These are phyloP conservation scores for Ficedula albicollis DNA, from an alignment of 2,797 vertebrate species.

Conservation along the genomic window DNA sequence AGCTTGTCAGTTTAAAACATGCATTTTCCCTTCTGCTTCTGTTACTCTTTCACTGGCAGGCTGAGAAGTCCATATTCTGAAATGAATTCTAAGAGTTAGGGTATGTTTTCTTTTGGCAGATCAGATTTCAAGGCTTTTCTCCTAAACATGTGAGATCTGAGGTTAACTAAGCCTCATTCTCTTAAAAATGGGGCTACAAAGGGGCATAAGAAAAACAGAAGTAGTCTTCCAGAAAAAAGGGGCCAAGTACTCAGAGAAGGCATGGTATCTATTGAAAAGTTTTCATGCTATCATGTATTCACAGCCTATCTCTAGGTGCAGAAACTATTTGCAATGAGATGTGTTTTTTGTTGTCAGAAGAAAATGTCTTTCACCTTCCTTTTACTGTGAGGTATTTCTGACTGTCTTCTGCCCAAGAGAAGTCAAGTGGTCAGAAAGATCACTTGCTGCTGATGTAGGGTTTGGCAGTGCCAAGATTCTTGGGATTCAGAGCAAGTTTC, in stretches of 20 bases:
- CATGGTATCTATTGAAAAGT: not conserved
- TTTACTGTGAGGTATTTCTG: not conserved
- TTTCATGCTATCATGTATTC: not conserved
- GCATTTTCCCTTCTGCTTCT: conserved; percentile 29
- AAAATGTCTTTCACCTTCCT: not conserved
- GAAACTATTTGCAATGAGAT: not conserved
- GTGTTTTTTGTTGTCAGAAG: not conserved
- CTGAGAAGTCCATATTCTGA: not conserved
- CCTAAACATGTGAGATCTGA: not conserved
- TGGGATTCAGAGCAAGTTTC: not conserved
- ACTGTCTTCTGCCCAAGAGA: not conserved
- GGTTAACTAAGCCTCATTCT: not conserved
- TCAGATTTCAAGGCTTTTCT: conserved; percentile 17
- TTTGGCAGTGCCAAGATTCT: not conserved
- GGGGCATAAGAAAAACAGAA: not conserved
- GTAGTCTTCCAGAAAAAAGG: not conserved
- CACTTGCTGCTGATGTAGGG: not conserved
- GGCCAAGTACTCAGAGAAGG: not conserved
- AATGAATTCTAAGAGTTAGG: not conserved
- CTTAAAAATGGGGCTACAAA: not conserved
- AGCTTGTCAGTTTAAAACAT: conserved; percentile 28
- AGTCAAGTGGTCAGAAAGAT: not conserved
- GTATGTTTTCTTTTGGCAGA: not conserved
- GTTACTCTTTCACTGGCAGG: conserved; percentile 12
- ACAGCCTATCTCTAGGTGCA: not conserved